Percentiles rank a stretch among this genome's conserved stretches.
These are phyloP conservation scores for Pogoniulus pusillus DNA, from an alignment of 2,797 vertebrate species.

Conservation along the genomic window DNA sequence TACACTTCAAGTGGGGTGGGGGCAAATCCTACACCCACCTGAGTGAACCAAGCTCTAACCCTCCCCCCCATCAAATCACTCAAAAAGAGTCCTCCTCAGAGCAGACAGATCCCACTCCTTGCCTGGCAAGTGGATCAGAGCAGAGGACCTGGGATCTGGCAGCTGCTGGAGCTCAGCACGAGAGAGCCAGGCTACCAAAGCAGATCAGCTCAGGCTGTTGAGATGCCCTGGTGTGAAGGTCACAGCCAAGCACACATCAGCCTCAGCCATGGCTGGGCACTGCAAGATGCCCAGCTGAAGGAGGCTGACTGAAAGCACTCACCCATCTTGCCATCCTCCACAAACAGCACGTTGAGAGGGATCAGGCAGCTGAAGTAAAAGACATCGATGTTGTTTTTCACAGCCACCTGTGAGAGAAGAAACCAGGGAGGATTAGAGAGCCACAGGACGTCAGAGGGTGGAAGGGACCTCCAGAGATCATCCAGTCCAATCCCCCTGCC, in stretches of 20 bases:
- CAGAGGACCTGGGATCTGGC: not conserved
- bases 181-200: not conserved
- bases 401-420: slow-evolving; percentile 87
- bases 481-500: too few species aligned
- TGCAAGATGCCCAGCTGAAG: not conserved
- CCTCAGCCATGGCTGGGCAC: not conserved
- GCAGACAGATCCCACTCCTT: not conserved
- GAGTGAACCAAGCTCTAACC: not conserved
- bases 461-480: too few species aligned
- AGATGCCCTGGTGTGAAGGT: not conserved
- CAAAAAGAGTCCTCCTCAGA: not conserved
- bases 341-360: slow-evolving; percentile 95
- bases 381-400: slow-evolving; percentile 99
- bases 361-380: slow-evolving; percentile 99
- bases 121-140: not conserved
- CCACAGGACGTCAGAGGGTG: too few species aligned
- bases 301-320: slow-evolving; percentile 45
- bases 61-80: fast-evolving
- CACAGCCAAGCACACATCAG: not conserved
- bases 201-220: not conserved
- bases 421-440: not conserved
- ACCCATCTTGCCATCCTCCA: slow-evolving; percentile 99
- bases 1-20: not conserved
- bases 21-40: not conserved
- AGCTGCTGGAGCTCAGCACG: not conserved